Base-by-base conservation (phyloP, 2,797 vertebrate species). In the Tiaroga cobitis region DNA sequence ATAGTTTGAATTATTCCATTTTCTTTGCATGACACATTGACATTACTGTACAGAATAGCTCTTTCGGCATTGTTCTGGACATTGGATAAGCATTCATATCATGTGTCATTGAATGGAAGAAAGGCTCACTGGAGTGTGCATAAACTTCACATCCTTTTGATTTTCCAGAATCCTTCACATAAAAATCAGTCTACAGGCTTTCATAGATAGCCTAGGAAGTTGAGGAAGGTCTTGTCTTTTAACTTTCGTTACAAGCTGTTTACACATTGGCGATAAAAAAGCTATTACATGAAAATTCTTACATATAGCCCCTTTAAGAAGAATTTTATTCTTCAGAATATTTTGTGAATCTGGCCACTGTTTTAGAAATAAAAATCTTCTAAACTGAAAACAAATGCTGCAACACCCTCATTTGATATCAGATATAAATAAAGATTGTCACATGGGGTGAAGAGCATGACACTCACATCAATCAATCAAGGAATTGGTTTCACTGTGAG, bases 391-490 rank as follows among this genome's bases (percentile, higher is more conserved):
- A 37, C 16, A 68, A 68, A 77, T 68, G 61, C 82, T 67, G 54
- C n/a, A 39, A 8, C 61, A 8, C 34, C 2, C 70, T 37, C 54
- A 32, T 51, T 80, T 16, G 19, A 37, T 81, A 67, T 70, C 16
- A 41, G 39, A 79, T 51, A 68, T 85, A 63, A 85, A 63, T 80
- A 75, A 70, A 54, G 37, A 59, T 49, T 5, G 26, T 34, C 61
- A 61, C 41, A 11, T 59, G 29, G 3, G 7, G 83, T 56, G 49
- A 73, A 82, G 69, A 19, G 43, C 21, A 29, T 77, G 63, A 26
- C 37, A 21, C 46, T 76, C 19, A 5, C 29, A 54, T 26, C 68
- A 46, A 16, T 46, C 49, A 19, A 16, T 43, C 26, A 75, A 13
- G 41, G 46, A 81, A 81, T 56, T 8, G 0, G 16, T 78, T 87